These are phyloP conservation scores for Pyrgus malvae DNA, from an alignment of 2,888 invertebrate genomes.

Conservation along the genomic window DNA sequence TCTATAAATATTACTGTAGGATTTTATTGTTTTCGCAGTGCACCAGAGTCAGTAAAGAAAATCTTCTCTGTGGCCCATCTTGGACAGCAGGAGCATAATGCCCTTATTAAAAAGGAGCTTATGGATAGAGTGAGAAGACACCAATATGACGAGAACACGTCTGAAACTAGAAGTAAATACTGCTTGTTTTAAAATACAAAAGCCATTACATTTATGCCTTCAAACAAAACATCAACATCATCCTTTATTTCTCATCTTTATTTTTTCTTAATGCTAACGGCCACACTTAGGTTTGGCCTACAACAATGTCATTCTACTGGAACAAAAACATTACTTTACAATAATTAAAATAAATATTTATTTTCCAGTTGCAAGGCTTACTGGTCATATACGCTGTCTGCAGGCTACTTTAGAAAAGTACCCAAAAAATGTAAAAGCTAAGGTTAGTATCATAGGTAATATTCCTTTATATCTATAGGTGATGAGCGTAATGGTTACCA, in stretches of 20 bases:
- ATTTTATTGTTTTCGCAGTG: constrained; percentile 81
- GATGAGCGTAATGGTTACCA: too few relatives aligned
- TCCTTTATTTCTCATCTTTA: not conserved
- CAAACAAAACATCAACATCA: not conserved
- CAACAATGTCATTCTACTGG: too few relatives aligned
- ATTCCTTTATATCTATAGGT: too few relatives aligned
- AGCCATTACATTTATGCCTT: not conserved
- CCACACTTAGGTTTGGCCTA: too few relatives aligned
- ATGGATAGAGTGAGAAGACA: constrained; percentile 86
- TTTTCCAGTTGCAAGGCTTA: constrained; percentile 88
- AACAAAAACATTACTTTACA: too few relatives aligned
- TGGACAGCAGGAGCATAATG: constrained; percentile 76
- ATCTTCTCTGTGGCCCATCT: constrained; percentile 87
- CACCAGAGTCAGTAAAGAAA: constrained; percentile 86
- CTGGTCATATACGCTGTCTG: constrained; percentile 86
- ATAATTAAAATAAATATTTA: too few relatives aligned
- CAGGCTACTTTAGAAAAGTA: constrained; percentile 83
- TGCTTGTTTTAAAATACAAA: not conserved
- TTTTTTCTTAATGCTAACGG: too few relatives aligned
- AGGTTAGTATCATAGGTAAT: constrained; percentile 55
- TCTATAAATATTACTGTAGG: too few relatives aligned
- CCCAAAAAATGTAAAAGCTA: constrained; percentile 80
- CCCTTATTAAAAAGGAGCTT: constrained; percentile 76
- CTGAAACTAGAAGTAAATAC: constrained; percentile 86
- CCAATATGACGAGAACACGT: constrained; percentile 84